These are phyloP conservation scores for Aromia moschata DNA, from an alignment of 2,888 invertebrate genomes.

Conservation along the genomic window DNA sequence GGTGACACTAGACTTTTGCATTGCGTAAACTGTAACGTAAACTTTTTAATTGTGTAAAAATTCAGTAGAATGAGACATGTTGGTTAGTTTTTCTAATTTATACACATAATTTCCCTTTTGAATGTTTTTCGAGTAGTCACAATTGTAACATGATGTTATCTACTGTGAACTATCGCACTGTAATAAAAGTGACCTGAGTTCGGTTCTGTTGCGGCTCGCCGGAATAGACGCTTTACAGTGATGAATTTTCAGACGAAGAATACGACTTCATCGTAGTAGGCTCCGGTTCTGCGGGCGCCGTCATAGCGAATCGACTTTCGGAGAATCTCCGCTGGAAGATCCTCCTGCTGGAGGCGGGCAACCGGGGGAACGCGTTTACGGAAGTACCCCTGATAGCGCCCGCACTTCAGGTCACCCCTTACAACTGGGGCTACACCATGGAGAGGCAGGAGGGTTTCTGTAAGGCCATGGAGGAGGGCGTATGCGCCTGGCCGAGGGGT, in stretches of 20 bases:
- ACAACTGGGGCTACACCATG: slow-evolving; percentile 62
- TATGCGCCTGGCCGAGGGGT: slow-evolving; percentile 64
- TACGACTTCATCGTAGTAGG: slow-evolving; percentile 65
- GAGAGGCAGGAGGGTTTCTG: slow-evolving; percentile 50
- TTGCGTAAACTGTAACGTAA: too few relatives aligned
- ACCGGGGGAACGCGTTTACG: slow-evolving; percentile 58
- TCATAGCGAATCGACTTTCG: slow-evolving; percentile 65
- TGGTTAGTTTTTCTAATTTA: too few relatives aligned
- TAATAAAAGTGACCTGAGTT: too few relatives aligned
- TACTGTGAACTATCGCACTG: too few relatives aligned
- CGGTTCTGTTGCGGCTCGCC: too few relatives aligned
- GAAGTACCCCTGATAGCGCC: slow-evolving; percentile 55
- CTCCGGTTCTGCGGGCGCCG: slow-evolving; percentile 65
- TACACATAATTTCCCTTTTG: too few relatives aligned
- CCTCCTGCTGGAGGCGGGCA: slow-evolving; percentile 54
- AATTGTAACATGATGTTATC: too few relatives aligned
- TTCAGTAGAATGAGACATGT: too few relatives aligned
- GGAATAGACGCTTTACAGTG: too few relatives aligned
- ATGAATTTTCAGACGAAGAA: slow-evolving; percentile 24
- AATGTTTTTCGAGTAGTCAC: too few relatives aligned
- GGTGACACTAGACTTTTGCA: too few relatives aligned
- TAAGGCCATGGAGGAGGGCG: slow-evolving; percentile 31
- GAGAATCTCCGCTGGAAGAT: slow-evolving; percentile 60
- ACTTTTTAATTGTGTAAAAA: too few relatives aligned
- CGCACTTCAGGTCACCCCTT: slow-evolving; percentile 58